Conservation (phyloP, 2,888 invertebrate species). For the Meiosimyza platycephala region DNA sequence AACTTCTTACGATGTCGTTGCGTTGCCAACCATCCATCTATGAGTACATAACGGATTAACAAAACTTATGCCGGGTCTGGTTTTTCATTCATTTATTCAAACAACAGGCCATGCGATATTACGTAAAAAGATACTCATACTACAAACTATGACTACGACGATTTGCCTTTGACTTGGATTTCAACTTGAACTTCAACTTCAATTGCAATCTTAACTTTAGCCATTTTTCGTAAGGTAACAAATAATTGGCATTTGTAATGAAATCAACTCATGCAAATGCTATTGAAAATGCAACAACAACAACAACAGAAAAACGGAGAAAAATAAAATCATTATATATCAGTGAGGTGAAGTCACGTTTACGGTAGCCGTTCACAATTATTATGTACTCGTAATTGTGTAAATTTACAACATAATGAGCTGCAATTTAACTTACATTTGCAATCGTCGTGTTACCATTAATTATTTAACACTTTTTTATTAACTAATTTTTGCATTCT, state of each 20-base stretch:
- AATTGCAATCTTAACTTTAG: not conserved
- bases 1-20: not conserved
- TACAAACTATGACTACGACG: not conserved
- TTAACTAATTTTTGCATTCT: too few species aligned
- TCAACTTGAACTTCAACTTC: constrained; percentile 8
- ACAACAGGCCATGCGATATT: not conserved
- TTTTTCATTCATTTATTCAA: constrained; percentile 10
- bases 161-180: not conserved
- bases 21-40: constrained; percentile 5
- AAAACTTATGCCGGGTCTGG: not conserved
- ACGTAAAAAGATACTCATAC: too few species aligned
- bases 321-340: too few species aligned
- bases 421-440: too few species aligned
- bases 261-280: constrained; percentile 1
- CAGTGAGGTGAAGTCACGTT: too few species aligned
- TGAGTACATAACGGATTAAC: constrained; percentile 3
- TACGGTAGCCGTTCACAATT: too few species aligned
- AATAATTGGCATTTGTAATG: constrained; percentile 9
- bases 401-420: too few species aligned
- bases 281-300: not conserved
- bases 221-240: not conserved
- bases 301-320: too few species aligned
- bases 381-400: too few species aligned
- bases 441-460: too few species aligned
- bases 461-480: too few species aligned